These are phyloP conservation scores for Dromiciops gliroides DNA, from an alignment of 2,113 vertebrate genomes.

Conservation along the genomic window DNA sequence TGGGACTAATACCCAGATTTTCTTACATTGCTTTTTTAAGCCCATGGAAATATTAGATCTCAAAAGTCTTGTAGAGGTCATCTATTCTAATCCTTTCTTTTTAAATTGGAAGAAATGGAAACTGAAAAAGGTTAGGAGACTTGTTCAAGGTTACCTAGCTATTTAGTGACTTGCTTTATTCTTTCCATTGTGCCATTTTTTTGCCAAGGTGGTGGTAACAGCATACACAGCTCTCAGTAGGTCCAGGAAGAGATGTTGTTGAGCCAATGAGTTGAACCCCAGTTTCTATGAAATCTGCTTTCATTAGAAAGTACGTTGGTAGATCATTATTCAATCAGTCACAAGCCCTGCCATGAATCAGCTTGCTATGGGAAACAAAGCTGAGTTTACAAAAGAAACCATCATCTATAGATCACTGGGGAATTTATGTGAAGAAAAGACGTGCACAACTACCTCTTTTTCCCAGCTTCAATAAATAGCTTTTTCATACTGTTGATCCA, in stretches of 20 bases:
- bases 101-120: neutral
- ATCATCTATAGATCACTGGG: slow-evolving; percentile 26
- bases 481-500: slow-evolving; percentile 11
- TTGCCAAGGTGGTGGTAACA: neutral
- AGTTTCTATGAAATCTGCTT: neutral
- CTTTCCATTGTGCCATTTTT: neutral
- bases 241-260: neutral
- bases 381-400: slow-evolving; percentile 22
- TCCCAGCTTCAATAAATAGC: neutral
- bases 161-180: neutral
- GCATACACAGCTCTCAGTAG: neutral
- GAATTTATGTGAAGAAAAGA: slow-evolving; percentile 48
- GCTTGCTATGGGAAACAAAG: neutral
- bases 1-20: neutral
- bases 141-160: neutral
- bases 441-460: neutral
- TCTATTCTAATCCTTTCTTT: neutral
- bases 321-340: slow-evolving; percentile 11
- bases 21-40: neutral
- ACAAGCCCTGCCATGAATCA: neutral
- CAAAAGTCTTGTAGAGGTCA: neutral
- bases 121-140: neutral
- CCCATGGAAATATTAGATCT: neutral
- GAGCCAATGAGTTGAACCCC: accelerated
- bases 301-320: slow-evolving; percentile 41